A percentile compares a stretch with the other conserved stretches of the same genome.
Evolutionary conservation across 2,888 invertebrate species (phyloP).

Genomic region (Plebejus melissa): DNA sequence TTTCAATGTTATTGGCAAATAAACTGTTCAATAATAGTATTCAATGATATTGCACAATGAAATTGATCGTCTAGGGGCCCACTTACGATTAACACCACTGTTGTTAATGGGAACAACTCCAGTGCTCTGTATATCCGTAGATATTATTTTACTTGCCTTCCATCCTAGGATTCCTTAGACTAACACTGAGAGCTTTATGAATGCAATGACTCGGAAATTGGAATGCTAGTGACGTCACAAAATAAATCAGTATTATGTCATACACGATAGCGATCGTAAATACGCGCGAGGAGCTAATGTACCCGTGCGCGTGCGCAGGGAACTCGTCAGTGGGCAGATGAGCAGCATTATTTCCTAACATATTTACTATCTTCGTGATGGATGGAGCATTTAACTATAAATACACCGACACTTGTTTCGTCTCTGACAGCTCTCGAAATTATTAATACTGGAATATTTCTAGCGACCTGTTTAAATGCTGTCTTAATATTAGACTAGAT

Average conservation of each 20-base stretch:
- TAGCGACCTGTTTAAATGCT: constrained; percentile 10
- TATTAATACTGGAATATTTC: constrained; percentile 24
- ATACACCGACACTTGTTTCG: constrained; percentile 22
- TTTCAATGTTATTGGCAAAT: too few relatives aligned
- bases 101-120: not conserved
- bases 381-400: constrained; percentile 24
- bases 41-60: too few relatives aligned
- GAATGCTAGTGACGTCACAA: constrained; percentile 8
- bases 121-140: not conserved
- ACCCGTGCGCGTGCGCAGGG: constrained; percentile 20
- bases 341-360: constrained; percentile 22
- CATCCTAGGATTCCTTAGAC: not conserved
- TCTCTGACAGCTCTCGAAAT: constrained; percentile 17
- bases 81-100: too few relatives aligned
- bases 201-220: not conserved
- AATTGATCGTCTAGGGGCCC: too few relatives aligned
- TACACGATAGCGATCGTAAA: constrained; percentile 26
- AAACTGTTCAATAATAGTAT: too few relatives aligned
- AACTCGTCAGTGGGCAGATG: constrained; percentile 22
- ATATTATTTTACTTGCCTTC: not conserved
- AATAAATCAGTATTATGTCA: constrained; percentile 20
- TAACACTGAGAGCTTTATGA: too few relatives aligned
- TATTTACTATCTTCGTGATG: constrained; percentile 29
- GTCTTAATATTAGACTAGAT: constrained; percentile 11
- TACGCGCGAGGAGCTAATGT: constrained; percentile 21